Base-by-base conservation (phyloP, 2,888 invertebrate species). In the Pyrocoelia pectoralis region DNA sequence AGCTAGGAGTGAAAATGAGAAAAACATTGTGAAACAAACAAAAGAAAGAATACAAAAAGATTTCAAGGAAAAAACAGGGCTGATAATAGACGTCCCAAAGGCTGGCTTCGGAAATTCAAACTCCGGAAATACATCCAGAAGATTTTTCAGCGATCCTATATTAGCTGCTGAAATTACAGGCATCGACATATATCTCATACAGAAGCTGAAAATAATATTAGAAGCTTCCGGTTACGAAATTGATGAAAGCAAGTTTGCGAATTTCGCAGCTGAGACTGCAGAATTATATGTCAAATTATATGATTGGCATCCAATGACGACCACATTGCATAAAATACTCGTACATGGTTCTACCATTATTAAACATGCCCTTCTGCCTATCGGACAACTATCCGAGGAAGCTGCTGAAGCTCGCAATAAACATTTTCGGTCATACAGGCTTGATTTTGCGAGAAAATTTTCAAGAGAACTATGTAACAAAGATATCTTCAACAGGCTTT, bases 61-160 rank as follows among this genome's bases (percentile, higher is more conserved):
- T 38, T 38, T 38, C 12, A 38, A 38, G 12, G 38, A 38, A 38
- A 38, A 38, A 38, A 38, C 38, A 38, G 38, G 38, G n/a, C 24
- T n/a, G n/a, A 24, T 24, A 24, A 8, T 24, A 24, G 24, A 24
- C 8, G 3, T 3, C 24, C 24, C 24, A 5, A 24, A 24, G 8
- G 24, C 24, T 8, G 24, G 24, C 24, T n/a, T n/a, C n/a, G n/a
- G n/a, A n/a, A n/a, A 38, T 12, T 38, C 38, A 2, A 38, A 38
- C n/a, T 38, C 38, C 8, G 5, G 38, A 38, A 38, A 9, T 38
- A 38, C 10, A 38, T 38, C 38, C 38, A 2, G 38, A 38, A 5
- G 38, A 9, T 38, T 9, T 38, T 38, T 38, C 12, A 38, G 38
- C 2, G 38, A 38, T 38, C 38, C 5, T 38, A n/a, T 5, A 38